Base-by-base conservation (phyloP, 2,797 vertebrate species). In the Eremophila alpestris region DNA sequence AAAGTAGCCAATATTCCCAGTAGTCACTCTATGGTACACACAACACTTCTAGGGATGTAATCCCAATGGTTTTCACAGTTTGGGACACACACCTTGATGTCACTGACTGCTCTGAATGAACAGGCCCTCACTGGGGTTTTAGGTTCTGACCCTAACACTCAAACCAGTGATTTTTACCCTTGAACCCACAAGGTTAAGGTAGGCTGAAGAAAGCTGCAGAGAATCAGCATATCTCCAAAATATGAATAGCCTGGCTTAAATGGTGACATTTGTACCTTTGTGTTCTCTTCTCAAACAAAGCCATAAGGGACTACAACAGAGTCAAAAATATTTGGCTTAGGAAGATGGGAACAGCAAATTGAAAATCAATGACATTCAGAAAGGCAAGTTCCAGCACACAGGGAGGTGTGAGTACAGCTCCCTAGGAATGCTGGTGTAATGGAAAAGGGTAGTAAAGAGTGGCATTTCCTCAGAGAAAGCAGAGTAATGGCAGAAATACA, bases 41-140 rank as follows among this genome's bases (percentile, higher is more conserved):
- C 16, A 74, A 32, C 62, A 64, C 32, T 55, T 17, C 10, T 2
- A 40, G 55, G 24, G 45, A 22, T 20, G 5, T 5, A 41, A 73
- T n/a, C 24, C 36, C 40, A 29, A 27, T 12, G 27, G 12, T 64
- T 90, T 79, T 43, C 48, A 73, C 21, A 65, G 38, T 60, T 92
- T 79, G 13, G 51, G 24, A 38, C 38, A 38, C 38, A 55, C 9
- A 15, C 40, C 13, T 5, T 15, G 40, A 29, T 71, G 51, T 65
- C 64, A 36, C 24, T 29, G 23, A 43, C n/a, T 45, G 29, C 48
- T 69, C 48, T 23, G 21, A 83, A 26, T 21, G 21, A 74, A 29
- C 5, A 0, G 32, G 29, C 7, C 26, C 30, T 24, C 18, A 16
- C 0, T 1, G 2, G 3, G 18, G 11, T 19, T 77, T 78, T 38